Percentiles rank a stretch among this genome's conserved stretches.
These are phyloP conservation scores for Andrena hattorfiana DNA, from an alignment of 2,888 invertebrate species.

Conservation along the genomic window DNA sequence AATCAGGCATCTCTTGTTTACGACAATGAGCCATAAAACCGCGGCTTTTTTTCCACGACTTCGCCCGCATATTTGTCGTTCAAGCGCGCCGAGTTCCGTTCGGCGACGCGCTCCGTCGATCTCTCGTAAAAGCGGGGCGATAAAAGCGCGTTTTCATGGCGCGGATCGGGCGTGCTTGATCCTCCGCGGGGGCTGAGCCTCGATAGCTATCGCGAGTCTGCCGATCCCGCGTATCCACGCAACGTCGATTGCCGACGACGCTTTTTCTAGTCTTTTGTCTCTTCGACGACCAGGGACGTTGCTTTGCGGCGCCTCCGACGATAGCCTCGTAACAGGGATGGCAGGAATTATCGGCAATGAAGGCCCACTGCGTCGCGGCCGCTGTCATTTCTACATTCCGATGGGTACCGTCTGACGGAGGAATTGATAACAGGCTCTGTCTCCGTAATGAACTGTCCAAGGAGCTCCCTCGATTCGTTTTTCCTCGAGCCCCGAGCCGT, in stretches of 20 bases:
- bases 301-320: background rate
- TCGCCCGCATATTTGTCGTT: slow-evolving; percentile 51
- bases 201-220: background rate
- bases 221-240: background rate
- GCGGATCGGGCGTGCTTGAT: background rate
- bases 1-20: slow-evolving; percentile 65
- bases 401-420: background rate
- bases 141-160: slow-evolving; percentile 1
- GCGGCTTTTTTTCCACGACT: slow-evolving; percentile 11
- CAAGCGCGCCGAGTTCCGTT: slow-evolving; percentile 13
- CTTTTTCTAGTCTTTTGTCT: background rate
- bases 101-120: background rate
- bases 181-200: background rate
- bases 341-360: background rate
- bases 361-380: background rate
- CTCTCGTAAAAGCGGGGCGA: slow-evolving; percentile 11
- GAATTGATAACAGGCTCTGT: background rate
- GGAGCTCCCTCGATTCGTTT: background rate
- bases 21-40: slow-evolving; percentile 64
- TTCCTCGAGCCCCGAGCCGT: background rate
- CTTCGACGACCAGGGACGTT: background rate
- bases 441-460: background rate
- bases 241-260: background rate
- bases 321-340: background rate
- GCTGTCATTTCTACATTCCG: background rate